phyloP scores from a whole-genome alignment of 2,113 vertebrate genomes.

The Nannospalax galili region DNA sequence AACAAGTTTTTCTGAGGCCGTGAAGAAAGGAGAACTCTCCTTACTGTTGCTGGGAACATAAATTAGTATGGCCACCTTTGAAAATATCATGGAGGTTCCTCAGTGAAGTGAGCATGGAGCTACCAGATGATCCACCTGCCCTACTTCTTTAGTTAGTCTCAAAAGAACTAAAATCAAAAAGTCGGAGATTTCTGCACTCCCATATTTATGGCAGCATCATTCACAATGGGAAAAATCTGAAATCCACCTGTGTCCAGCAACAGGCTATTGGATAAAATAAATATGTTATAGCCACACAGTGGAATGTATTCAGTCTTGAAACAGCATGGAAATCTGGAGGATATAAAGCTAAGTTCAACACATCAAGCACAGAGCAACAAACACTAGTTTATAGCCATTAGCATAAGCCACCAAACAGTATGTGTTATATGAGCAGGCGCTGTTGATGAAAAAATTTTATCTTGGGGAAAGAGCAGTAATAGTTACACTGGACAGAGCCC shows the following conservation, averaged over 20 bases:
- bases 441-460: neutral
- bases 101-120: too few relatives aligned
- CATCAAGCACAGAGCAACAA: neutral
- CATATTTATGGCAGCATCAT: neutral
- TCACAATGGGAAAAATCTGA: neutral
- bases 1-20: too few relatives aligned
- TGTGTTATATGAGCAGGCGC: neutral
- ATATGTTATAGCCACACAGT: too few relatives aligned
- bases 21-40: too few relatives aligned
- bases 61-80: too few relatives aligned
- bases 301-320: neutral
- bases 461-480: neutral
- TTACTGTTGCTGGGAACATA: too few relatives aligned
- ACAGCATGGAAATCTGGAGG: neutral
- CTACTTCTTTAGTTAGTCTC: too few relatives aligned
- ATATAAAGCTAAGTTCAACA: neutral
- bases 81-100: too few relatives aligned
- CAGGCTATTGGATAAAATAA: neutral
- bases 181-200: too few relatives aligned
- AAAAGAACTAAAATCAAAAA: too few relatives aligned
- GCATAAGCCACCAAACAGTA: neutral
- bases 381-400: neutral
- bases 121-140: too few relatives aligned
- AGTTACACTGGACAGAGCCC: neutral
- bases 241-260: too few relatives aligned